phyloP scores from a whole-genome alignment of 2,113 vertebrate species.

The Bufo bufo region DNA sequence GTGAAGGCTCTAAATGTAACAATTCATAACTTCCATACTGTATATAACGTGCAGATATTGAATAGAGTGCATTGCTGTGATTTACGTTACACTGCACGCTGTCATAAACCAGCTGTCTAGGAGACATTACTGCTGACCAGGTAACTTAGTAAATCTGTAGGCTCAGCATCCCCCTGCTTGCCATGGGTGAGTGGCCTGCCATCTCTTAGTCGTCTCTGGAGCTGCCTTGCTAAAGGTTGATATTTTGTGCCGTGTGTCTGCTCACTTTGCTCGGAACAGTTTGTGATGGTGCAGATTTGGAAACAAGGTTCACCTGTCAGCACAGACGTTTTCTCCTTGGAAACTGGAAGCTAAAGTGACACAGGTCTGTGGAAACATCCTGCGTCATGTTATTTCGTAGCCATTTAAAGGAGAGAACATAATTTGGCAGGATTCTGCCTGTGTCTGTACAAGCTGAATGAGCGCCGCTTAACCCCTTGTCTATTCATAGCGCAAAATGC shows the following conservation, averaged over 20 bases:
- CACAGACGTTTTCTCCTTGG: conserved; percentile 12
- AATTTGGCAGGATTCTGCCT: conserved; percentile 26
- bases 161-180: conserved; percentile 1
- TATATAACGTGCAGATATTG: too few relatives aligned
- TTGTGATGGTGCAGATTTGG: conserved; percentile 45
- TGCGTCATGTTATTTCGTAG: conserved; percentile 37
- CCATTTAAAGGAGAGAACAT: conserved; percentile 37
- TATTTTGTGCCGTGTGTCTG: conserved; percentile 45
- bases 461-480: conserved; percentile 15
- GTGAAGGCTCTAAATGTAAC: neutral
- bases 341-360: conserved; percentile 43
- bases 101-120: conserved; percentile 13
- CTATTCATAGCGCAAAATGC: conserved; percentile 23
- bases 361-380: conserved; percentile 45
- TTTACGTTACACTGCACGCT: neutral
- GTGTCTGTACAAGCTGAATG: conserved; percentile 6
- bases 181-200: conserved; percentile 42
- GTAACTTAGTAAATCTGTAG: conserved; percentile 22
- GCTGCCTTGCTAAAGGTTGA: neutral
- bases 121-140: conserved; percentile 29
- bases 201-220: conserved; percentile 28
- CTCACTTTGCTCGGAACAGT: conserved; percentile 29
- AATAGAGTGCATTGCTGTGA: neutral
- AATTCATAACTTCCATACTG: too few relatives aligned
- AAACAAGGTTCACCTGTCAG: conserved; percentile 44